phyloP scores from a whole-genome alignment of 2,888 invertebrate genomes.

The Cantharis rufa region DNA sequence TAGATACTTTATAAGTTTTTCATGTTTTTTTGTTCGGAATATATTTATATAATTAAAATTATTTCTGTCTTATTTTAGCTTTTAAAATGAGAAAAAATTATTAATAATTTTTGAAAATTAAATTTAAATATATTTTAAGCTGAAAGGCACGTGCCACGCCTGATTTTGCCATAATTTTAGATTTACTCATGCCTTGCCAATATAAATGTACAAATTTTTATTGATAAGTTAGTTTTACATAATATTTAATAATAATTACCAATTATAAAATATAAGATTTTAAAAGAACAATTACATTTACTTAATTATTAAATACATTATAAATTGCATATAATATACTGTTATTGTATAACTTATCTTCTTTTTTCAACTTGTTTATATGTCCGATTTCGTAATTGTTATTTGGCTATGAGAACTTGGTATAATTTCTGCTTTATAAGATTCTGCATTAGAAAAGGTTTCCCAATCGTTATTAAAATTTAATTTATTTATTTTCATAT shows the following conservation, averaged over 20 bases:
- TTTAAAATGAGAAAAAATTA: no score
- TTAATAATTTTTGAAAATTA: no score
- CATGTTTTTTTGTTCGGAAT: no score
- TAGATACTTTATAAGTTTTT: no score
- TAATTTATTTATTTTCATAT: not conserved
- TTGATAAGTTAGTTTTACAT: slow-evolving; percentile 1
- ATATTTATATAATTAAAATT: no score
- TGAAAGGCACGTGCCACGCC: no score
- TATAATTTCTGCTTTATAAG: not conserved
- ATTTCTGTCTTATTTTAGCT: no score
- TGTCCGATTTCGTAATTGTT: not conserved
- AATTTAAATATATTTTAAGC: no score
- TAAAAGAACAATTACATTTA: not conserved
- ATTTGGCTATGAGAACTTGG: slow-evolving; percentile 4
- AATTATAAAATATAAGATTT: not conserved
- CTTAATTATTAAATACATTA: not conserved
- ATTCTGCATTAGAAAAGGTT: not conserved
- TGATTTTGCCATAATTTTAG: not conserved
- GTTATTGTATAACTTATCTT: not conserved
- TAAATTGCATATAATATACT: not conserved
- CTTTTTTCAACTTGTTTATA: not conserved
- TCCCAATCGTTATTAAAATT: not conserved
- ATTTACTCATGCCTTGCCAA: slow-evolving; percentile 10
- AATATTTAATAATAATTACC: not conserved
- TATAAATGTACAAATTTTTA: slow-evolving; percentile 19